Conservation (phyloP, 2,797 vertebrate species). For the Sebastes hopkinsi region DNA sequence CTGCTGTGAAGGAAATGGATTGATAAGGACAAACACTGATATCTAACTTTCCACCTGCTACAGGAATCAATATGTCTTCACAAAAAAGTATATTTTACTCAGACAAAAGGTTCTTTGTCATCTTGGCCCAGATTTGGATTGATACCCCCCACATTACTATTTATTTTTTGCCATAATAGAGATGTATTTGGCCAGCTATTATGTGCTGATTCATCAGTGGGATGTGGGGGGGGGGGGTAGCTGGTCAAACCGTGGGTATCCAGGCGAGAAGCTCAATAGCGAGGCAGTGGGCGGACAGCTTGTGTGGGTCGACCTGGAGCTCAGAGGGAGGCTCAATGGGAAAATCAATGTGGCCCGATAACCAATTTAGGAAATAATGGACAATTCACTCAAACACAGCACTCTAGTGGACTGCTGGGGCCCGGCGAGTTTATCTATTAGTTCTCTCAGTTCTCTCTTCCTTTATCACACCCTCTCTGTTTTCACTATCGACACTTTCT, state of each 20-base stretch:
- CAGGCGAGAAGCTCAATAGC: constrained; percentile 69
- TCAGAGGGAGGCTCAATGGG: constrained; percentile 65
- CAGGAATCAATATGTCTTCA: constrained; percentile 10
- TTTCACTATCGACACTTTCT: constrained; percentile 14
- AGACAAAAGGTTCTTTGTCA: background rate
- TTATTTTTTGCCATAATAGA: constrained; percentile 40
- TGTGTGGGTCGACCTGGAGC: constrained; percentile 58
- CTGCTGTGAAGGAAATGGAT: constrained; percentile 20
- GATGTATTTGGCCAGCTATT: constrained; percentile 28
- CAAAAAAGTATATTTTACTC: background rate
- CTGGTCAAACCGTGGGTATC: constrained; percentile 50
- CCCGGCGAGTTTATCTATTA: constrained; percentile 57
- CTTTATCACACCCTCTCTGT: constrained; percentile 1
- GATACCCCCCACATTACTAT: background rate
- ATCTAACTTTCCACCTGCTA: constrained; percentile 26
- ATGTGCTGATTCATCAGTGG: constrained; percentile 59
- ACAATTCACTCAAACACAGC: constrained; percentile 72
- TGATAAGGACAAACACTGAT: constrained; percentile 26
- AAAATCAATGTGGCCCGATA: constrained; percentile 82
- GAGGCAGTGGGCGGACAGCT: constrained; percentile 64
- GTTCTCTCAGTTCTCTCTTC: constrained; percentile 25
- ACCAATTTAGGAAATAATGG: constrained; percentile 79
- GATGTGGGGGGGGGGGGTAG: background rate
- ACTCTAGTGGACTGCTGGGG: constrained; percentile 47
- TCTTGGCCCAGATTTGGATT: constrained; percentile 1